Percentiles rank a stretch among this genome's conserved stretches.
Evolutionary conservation across 2,888 invertebrate species (phyloP).

Genomic region (Netelia inedita): DNA sequence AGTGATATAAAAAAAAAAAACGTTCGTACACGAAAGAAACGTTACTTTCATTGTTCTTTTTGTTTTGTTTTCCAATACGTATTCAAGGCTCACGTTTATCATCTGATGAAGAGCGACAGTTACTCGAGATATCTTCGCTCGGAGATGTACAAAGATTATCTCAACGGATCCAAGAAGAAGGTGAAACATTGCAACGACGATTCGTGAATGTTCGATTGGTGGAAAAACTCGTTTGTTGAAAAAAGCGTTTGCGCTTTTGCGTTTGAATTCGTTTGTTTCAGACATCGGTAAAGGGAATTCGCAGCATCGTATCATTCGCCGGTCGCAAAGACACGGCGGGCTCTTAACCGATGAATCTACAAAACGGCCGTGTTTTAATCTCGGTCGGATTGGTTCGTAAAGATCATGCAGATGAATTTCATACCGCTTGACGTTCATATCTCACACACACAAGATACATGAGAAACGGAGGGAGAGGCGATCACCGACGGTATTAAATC

Average conservation of each 20-base stretch:
- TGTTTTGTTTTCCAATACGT: conserved; percentile 27
- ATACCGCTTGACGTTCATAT: conserved; percentile 66
- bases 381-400: conserved; percentile 48
- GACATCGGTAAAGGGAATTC: conserved; percentile 94
- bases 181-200: conserved; percentile 85
- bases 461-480: conserved; percentile 44
- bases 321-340: conserved; percentile 89
- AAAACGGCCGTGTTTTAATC: conserved; percentile 32
- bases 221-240: conserved; percentile 19
- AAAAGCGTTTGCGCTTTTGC: conserved; percentile 65
- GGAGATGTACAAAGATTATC: conserved; percentile 99
- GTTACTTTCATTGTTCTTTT: conserved; percentile 79
- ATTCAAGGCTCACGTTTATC: conserved; percentile 97
- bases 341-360: conserved; percentile 75
- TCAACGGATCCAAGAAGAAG: conserved; percentile 98
- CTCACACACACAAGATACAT: conserved; percentile 33
- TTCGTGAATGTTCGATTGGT: neutral
- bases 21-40: conserved; percentile 72
- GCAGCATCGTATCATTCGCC: conserved; percentile 94
- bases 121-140: conserved; percentile 99
- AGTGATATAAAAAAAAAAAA: neutral
- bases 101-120: conserved; percentile 99
- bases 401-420: conserved; percentile 62
- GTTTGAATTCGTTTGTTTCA: conserved; percentile 85
- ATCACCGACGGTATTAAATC: conserved; percentile 52